These are phyloP conservation scores for Vulpes ferrilata DNA, from an alignment of 2,113 vertebrate genomes.

Conservation along the genomic window DNA sequence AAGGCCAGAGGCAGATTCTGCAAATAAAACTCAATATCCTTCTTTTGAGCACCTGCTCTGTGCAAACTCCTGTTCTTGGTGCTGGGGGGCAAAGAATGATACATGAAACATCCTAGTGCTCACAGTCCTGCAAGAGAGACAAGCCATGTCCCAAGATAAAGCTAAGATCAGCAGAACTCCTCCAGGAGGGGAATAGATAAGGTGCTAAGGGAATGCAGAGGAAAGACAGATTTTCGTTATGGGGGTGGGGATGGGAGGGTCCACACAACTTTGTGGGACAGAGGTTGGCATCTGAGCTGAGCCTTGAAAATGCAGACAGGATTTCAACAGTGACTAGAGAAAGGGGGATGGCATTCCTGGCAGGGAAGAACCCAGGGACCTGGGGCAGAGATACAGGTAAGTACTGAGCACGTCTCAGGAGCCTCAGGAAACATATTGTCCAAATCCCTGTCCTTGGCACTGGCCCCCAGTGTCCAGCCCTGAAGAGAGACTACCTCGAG, in stretches of 20 bases:
- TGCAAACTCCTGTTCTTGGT: not conserved
- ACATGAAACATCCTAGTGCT: not conserved
- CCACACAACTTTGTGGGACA: not conserved
- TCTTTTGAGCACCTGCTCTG: not conserved
- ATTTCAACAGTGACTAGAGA: constrained; percentile 28
- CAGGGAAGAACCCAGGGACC: constrained; percentile 1
- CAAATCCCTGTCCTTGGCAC: not conserved
- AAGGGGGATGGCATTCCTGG: not conserved
- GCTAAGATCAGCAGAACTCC: constrained; percentile 26
- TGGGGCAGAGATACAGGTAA: constrained; percentile 35
- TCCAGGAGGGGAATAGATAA: constrained; percentile 53
- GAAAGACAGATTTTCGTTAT: not conserved
- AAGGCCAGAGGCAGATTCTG: not conserved
- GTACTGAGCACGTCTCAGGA: not conserved
- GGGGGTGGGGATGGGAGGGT: not conserved
- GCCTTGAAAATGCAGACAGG: constrained; percentile 37
- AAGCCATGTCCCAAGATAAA: not conserved
- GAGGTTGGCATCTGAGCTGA: constrained; percentile 47
- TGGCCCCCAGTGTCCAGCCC: not conserved
- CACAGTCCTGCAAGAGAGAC: not conserved
- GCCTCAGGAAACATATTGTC: not conserved
- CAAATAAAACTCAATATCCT: constrained; percentile 20
- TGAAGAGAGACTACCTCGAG: constrained; percentile 31
- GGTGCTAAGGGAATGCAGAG: not conserved
- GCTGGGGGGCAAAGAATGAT: not conserved